Conservation (phyloP, 2,113 vertebrate genomes). For the Carassius auratus region DNA sequence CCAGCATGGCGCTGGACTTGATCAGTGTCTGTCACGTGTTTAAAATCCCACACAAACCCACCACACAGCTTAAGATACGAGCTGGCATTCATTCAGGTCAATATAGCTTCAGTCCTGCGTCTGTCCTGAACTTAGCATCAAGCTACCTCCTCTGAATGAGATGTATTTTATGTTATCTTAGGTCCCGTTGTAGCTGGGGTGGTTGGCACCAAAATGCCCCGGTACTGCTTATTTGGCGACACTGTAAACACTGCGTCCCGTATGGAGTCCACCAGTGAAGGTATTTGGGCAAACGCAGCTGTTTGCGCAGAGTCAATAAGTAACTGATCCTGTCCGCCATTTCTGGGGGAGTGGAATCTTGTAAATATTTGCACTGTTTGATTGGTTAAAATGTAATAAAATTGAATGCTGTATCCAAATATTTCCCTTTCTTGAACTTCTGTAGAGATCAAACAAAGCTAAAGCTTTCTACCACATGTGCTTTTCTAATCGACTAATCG, state of each 20-base stretch:
- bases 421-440: not conserved
- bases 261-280: constrained; percentile 83
- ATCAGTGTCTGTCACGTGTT: constrained; percentile 73
- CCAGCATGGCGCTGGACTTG: constrained; percentile 78
- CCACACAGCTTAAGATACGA: constrained; percentile 75
- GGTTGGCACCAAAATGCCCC: constrained; percentile 82
- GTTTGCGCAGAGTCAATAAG: constrained; percentile 2
- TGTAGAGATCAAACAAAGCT: not conserved
- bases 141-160: not conserved
- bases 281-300: constrained; percentile 56
- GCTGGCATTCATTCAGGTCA: constrained; percentile 79
- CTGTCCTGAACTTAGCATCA: not conserved
- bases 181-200: constrained; percentile 81
- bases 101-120: not conserved
- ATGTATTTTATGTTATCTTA: constrained; percentile 48
- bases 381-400: not conserved
- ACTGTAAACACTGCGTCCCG: constrained; percentile 81
- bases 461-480: not conserved
- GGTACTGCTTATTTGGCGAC: constrained; percentile 81
- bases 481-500: not conserved
- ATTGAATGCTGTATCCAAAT: not conserved
- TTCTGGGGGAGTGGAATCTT: not conserved
- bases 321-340: not conserved
- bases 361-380: constrained; percentile 27
- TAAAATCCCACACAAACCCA: constrained; percentile 78